A percentile compares a stretch with the other conserved stretches of the same genome.
Conservation (phyloP, 2,113 vertebrate genomes). For the Jaculus jaculus region DNA sequence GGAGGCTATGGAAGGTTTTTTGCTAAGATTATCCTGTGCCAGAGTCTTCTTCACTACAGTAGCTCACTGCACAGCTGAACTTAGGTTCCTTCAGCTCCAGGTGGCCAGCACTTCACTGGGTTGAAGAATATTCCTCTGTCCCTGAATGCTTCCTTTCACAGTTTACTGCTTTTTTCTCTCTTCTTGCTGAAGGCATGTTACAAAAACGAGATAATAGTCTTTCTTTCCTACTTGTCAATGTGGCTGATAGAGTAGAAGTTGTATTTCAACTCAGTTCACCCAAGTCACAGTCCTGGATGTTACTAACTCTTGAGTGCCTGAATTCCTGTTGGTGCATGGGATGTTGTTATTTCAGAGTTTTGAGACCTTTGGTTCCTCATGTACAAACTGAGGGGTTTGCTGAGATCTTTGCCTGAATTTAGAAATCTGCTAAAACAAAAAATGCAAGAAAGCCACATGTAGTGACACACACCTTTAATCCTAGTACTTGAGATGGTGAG, state of each 20-base stretch:
- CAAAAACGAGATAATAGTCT: background rate
- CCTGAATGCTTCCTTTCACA: background rate
- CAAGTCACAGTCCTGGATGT: background rate
- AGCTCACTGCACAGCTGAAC: constrained; percentile 17
- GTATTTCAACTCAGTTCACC: background rate
- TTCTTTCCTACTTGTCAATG: background rate
- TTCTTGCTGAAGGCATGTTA: background rate
- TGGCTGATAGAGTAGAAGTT: background rate
- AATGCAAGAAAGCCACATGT: background rate
- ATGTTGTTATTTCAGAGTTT: background rate
- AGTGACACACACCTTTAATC: background rate
- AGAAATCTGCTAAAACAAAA: background rate
- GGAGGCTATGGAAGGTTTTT: constrained; percentile 64
- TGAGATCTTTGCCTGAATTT: constrained; percentile 54
- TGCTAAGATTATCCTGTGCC: constrained; percentile 72
- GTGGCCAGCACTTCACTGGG: background rate
- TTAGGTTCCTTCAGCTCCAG: background rate
- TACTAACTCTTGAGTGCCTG: background rate
- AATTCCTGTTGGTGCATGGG: background rate
- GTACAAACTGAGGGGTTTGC: background rate
- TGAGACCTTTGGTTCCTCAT: background rate
- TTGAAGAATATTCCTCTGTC: background rate
- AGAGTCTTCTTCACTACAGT: constrained; percentile 44
- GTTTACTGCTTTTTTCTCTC: background rate
- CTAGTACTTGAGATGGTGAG: background rate